These are phyloP conservation scores for Cantharis nigra DNA, from an alignment of 2,888 invertebrate species.

Conservation along the genomic window DNA sequence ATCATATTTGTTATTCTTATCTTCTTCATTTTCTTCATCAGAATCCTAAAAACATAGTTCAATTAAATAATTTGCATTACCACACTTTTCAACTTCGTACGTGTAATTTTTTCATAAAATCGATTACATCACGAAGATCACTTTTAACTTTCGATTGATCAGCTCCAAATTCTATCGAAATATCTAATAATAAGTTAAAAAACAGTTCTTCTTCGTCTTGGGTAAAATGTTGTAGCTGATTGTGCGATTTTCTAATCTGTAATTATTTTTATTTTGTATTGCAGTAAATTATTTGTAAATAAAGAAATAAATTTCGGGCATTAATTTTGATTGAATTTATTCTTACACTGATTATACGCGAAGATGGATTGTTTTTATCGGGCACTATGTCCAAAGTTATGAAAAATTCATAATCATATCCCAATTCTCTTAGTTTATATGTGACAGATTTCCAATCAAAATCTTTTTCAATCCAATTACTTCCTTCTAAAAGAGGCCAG, in stretches of 20 bases:
- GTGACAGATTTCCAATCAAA: slow-evolving; percentile 50
- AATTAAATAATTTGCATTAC: no score
- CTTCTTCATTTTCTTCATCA: not conserved
- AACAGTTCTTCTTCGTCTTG: slow-evolving; percentile 12
- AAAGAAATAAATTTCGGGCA: no score
- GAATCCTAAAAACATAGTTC: not conserved
- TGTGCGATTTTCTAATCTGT: not conserved
- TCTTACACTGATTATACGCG: slow-evolving; percentile 48
- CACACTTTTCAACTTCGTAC: not conserved
- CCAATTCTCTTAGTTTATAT: slow-evolving; percentile 46
- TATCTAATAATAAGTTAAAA: slow-evolving; percentile 44
- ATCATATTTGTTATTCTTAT: slow-evolving; percentile 24
- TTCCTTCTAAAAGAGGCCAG: slow-evolving; percentile 63
- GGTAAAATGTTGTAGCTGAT: not conserved
- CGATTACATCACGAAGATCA: slow-evolving; percentile 46
- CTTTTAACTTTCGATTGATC: slow-evolving; percentile 39
- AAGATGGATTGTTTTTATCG: slow-evolving; percentile 41
- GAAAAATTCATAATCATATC: slow-evolving; percentile 49
- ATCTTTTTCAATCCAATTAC: slow-evolving; percentile 53
- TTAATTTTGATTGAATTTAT: not conserved
- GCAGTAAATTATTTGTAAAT: not conserved
- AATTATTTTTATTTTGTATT: not conserved
- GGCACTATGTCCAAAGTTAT: slow-evolving; percentile 43
- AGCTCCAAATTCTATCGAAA: slow-evolving; percentile 46
- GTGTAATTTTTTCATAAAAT: slow-evolving; percentile 43